These are phyloP conservation scores for Pardalotus punctatus DNA, from an alignment of 2,113 vertebrate species.

Conservation along the genomic window DNA sequence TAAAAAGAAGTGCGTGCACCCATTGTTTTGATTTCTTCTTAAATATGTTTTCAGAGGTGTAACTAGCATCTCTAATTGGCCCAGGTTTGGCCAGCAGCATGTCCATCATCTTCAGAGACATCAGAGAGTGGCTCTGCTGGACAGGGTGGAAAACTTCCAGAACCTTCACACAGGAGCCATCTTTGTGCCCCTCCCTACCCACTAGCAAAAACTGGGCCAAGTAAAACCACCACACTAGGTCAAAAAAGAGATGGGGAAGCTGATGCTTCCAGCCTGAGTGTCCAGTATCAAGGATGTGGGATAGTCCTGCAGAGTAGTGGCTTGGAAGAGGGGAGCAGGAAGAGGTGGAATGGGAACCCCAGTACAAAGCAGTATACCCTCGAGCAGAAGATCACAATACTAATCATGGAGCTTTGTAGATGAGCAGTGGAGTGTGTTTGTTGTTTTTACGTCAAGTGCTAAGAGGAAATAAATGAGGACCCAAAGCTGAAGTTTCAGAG, in stretches of 20 bases:
- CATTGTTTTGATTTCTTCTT: no score
- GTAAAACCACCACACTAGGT: no score
- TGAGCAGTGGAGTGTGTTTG: background rate
- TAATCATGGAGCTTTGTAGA: background rate
- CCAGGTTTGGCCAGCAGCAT: no score
- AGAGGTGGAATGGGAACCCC: background rate
- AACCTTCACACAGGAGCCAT: no score
- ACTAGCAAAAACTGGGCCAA: no score
- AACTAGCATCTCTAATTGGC: no score
- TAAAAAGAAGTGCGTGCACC: no score
- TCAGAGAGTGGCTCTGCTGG: no score
- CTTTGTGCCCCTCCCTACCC: no score
- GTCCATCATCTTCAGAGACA: no score
- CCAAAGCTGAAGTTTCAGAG: background rate
- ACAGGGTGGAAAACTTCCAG: no score
- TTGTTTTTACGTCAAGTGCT: background rate
- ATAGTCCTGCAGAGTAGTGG: background rate
- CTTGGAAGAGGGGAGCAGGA: background rate
- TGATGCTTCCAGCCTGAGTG: background rate
- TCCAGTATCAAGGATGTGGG: fast-evolving
- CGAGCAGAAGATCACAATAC: background rate
- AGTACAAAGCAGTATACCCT: background rate
- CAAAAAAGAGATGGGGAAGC: background rate
- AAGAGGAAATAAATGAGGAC: background rate
- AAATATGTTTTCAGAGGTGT: no score